Evolutionary conservation across 2,888 invertebrate genomes (phyloP), one percentile per base, ranked within the genome.

Genomic region (Reticulitermes lucifugus): DNA sequence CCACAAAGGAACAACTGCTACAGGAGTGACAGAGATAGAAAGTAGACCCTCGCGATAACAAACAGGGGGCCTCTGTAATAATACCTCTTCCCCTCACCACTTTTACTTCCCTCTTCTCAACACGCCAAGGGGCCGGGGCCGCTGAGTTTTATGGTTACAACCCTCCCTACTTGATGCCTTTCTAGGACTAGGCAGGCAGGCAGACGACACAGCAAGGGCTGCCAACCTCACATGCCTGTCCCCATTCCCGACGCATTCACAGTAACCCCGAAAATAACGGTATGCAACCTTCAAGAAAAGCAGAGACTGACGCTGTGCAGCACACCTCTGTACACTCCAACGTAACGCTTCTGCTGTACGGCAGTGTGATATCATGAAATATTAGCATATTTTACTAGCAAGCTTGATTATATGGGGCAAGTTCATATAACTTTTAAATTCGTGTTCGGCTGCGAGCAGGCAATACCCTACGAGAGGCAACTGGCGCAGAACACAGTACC

Each of bases 181-280:
- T 65, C 65, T 65, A 65, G 65, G 25, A 65, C 25, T 14, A 65
- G 65, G 55, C 55, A 55, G 55, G 55, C 55, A 55, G 55, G 55
- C 55, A 25, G 83, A 83, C 73, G 83, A 83, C 83, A 83, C 75
- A 73, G 51, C 55, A 71, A 83, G 83, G 71, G 83, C 35, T 83
- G 73, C 83, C 83, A 83, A 83, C 83, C 55, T 55, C 25, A 65
- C 65, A 25, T 10, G n/a, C 25, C 12, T 65, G 65, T 65, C 65
- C 65, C 65, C 65, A 65, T 25, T 65, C n/a, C 25, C 65, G n/a
- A 65, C 7, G 65, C 65, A 65, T n/a, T 65, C 65, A 55, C 25
- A 65, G 65, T 25, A n/a, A 4, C 6, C n/a, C 25, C n/a, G 60
- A 60, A 65, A 65, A 25, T 65, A 65, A 65, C 65, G 65, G 65